phyloP scores from a whole-genome alignment of 2,888 invertebrate genomes.

The Cheilosia grossa region DNA sequence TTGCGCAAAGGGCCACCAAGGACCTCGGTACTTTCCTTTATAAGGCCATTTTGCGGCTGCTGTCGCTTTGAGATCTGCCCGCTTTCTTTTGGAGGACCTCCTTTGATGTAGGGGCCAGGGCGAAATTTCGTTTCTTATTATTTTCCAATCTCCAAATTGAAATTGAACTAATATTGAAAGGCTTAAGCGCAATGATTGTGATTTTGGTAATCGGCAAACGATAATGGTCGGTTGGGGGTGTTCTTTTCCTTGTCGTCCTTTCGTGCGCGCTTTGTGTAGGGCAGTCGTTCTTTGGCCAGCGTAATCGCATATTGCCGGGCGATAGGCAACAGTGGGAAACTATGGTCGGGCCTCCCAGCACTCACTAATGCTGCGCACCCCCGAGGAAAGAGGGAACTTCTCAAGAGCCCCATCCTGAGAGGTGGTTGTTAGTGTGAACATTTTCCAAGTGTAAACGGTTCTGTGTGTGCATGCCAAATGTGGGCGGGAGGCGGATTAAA shows the following conservation, averaged over 20 bases:
- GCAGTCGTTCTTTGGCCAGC: slow-evolving; percentile 22
- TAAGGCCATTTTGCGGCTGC: not conserved
- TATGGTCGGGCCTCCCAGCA: slow-evolving; percentile 16
- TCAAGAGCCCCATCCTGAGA: slow-evolving; percentile 17
- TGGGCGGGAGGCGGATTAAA: slow-evolving; percentile 22
- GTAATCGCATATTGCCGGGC: slow-evolving; percentile 54
- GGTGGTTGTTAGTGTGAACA: slow-evolving; percentile 50
- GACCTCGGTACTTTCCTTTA: not conserved
- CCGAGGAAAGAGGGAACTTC: slow-evolving; percentile 16
- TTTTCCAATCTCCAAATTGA: slow-evolving; percentile 68
- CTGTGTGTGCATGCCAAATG: slow-evolving; percentile 3
- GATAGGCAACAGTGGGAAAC: slow-evolving; percentile 57
- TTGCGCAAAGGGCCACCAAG: slow-evolving; percentile 4
- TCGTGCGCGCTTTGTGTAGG: not conserved
- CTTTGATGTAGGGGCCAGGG: slow-evolving; percentile 29
- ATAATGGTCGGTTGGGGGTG: slow-evolving; percentile 29
- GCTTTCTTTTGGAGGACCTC: not conserved
- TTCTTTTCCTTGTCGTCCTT: not conserved
- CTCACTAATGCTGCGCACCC: slow-evolving; percentile 26
- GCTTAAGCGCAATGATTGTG: slow-evolving; percentile 70
- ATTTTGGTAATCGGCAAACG: slow-evolving; percentile 55
- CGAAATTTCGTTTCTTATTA: slow-evolving; percentile 59
- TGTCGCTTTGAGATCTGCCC: no score
- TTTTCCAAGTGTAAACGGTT: slow-evolving; percentile 50
- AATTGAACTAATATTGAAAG: slow-evolving; percentile 74